Percentiles rank a stretch among this genome's conserved stretches.
These are phyloP conservation scores for Eupithecia centaureata DNA, from an alignment of 2,888 invertebrate genomes.

Conservation along the genomic window DNA sequence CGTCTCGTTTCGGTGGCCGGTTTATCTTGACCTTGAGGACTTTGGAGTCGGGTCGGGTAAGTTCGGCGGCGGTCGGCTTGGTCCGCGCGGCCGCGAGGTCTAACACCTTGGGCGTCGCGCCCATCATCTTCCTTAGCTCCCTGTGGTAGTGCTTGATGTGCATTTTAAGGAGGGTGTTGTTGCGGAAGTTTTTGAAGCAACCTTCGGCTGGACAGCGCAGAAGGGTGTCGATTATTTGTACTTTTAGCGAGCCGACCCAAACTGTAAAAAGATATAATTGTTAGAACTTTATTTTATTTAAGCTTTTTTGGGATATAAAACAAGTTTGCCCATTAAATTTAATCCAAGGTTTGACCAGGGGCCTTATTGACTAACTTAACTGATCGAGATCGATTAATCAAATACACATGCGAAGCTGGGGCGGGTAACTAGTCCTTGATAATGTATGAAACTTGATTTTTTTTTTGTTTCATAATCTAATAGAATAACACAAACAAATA, in stretches of 20 bases:
- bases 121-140: conserved; percentile 88
- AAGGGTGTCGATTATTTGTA: conserved; percentile 87
- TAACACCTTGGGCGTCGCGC: conserved; percentile 92
- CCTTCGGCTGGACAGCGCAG: conserved; percentile 90
- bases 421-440: too few species aligned
- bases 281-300: too few species aligned
- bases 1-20: conserved; percentile 63
- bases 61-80: conserved; percentile 52
- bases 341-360: too few species aligned
- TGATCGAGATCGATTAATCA: too few species aligned
- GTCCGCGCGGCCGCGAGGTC: conserved; percentile 93
- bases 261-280: conserved; percentile 64
- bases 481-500: too few species aligned
- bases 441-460: too few species aligned
- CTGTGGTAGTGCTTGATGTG: conserved; percentile 98
- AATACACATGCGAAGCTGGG: too few species aligned
- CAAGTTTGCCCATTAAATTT: too few species aligned
- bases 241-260: conserved; percentile 84
- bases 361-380: too few species aligned
- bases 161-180: conserved; percentile 95
- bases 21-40: conserved; percentile 70
- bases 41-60: conserved; percentile 50
- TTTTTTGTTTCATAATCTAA: too few species aligned
- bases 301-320: too few species aligned
- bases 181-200: conserved; percentile 95